These are phyloP conservation scores for Neomonachus schauinslandi DNA, from an alignment of 2,113 vertebrate genomes.

Conservation along the genomic window DNA sequence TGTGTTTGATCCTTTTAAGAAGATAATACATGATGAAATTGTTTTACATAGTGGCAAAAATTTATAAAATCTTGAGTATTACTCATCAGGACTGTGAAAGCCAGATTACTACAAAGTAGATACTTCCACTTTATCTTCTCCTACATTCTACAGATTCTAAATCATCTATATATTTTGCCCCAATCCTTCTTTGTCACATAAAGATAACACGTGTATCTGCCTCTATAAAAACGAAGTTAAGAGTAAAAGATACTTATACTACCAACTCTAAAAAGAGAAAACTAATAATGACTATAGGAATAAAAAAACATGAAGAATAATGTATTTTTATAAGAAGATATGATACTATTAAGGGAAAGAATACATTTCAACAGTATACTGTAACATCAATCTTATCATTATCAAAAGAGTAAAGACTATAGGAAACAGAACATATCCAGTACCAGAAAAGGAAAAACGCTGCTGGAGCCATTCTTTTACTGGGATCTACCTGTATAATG, in stretches of 20 bases:
- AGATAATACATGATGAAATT: background rate
- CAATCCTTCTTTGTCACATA: background rate
- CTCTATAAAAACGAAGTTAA: background rate
- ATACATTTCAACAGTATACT: background rate
- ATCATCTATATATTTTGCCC: background rate
- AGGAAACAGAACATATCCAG: background rate
- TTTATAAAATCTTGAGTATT: background rate
- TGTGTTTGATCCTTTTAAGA: constrained; percentile 11
- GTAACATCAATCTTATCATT: background rate
- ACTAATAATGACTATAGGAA: background rate
- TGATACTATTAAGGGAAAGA: background rate
- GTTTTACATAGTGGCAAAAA: background rate
- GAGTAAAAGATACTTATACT: background rate
- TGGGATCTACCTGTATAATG: background rate
- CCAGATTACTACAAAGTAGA: background rate
- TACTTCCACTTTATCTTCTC: background rate
- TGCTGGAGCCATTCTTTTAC: background rate
- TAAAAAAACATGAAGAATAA: background rate
- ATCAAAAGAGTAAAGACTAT: background rate
- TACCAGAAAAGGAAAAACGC: background rate
- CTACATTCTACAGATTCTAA: background rate
- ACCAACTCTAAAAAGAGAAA: constrained; percentile 22
- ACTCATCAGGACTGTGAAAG: background rate
- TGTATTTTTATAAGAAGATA: background rate
- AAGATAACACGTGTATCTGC: background rate